Evolutionary conservation across 2,888 invertebrate species (phyloP).

Genomic region (Hypselothyrea guttata): DNA sequence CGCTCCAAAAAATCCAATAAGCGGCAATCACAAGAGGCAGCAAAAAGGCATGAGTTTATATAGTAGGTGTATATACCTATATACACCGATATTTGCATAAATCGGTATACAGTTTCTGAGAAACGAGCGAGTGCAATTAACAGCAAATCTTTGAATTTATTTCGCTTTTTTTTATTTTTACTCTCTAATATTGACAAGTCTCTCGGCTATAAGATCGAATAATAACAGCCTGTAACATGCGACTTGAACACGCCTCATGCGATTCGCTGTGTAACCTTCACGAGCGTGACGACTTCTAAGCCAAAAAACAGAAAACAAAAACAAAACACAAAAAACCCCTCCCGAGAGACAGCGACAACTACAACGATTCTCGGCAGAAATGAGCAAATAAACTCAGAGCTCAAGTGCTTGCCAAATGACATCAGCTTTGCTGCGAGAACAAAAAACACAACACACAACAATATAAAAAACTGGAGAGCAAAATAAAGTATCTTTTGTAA

Average conservation of each 20-base stretch:
- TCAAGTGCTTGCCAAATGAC: conserved; percentile 67
- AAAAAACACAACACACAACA: conserved; percentile 41
- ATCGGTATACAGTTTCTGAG: not conserved
- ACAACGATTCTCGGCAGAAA: conserved; percentile 2
- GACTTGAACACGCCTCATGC: too few relatives aligned
- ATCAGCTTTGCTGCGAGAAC: conserved; percentile 61
- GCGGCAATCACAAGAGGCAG: conserved; percentile 67
- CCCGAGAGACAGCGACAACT: conserved; percentile 10
- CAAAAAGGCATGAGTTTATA: too few relatives aligned
- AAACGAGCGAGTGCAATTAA: not conserved
- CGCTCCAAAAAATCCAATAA: conserved; percentile 74
- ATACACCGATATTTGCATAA: conserved; percentile 2
- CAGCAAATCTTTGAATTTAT: conserved; percentile 10
- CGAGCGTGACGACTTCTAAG: conserved; percentile 1
- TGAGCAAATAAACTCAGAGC: conserved; percentile 31
- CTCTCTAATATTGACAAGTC: too few relatives aligned
- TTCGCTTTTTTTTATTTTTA: too few relatives aligned
- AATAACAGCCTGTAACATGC: too few relatives aligned
- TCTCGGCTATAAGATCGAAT: too few relatives aligned
- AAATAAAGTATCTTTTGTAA: conserved; percentile 26
- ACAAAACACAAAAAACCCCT: not conserved
- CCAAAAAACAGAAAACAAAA: conserved; percentile 1
- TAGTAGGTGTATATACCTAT: not conserved
- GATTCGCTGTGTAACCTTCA: too few relatives aligned
- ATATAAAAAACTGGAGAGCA: conserved; percentile 6